Base-by-base conservation (phyloP, 2,113 vertebrate species). In the Corvus cornix region DNA sequence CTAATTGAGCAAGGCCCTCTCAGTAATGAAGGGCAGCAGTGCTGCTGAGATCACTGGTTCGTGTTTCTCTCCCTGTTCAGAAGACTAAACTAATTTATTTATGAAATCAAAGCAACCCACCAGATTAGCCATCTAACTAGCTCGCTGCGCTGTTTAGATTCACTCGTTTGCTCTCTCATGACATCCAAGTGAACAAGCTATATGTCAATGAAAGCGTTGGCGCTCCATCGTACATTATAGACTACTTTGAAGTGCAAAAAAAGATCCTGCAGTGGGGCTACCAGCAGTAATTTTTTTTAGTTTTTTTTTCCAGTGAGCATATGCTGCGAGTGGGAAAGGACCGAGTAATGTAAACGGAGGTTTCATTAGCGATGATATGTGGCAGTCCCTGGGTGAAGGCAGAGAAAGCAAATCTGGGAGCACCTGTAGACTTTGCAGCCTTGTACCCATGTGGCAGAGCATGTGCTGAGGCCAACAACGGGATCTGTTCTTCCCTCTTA, bases 131-230 rank as follows among this genome's bases (percentile, higher is more conserved):
- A 87, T 93, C 60, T 94, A 97, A 97, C 94, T 58, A 89, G 94
- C 90, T 97, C 52, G 70, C 93, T 95, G 92, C 0, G 3, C 62
- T 96, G 93, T 96, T 96, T 87, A 94, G 93, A 94, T 95, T 96
- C 92, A 76, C 89, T 96, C n/a, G 78, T 96, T 97, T 95, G 95
- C 95, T 97, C 95, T 85, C 94, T 96, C 84, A 62, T 97, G 95
- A 97, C 96, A 97, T 89, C 93, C 91, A 97, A 96, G 95, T 97
- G 97, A 96, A 97, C 96, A 97, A 96, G 82, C 96, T 95, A 96
- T 96, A 96, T 96, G 97, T 95, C 95, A 95, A 73, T 70, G 96
- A 96, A 97, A 96, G 95, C 93, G 93, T 96, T 97, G 96, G 96
- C 92, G 90, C 94, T 95, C 81, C 91, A 86, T 67, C 94, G 39